These are phyloP conservation scores for Budorcas taxicolor DNA, from an alignment of 2,113 vertebrate genomes.

Conservation along the genomic window DNA sequence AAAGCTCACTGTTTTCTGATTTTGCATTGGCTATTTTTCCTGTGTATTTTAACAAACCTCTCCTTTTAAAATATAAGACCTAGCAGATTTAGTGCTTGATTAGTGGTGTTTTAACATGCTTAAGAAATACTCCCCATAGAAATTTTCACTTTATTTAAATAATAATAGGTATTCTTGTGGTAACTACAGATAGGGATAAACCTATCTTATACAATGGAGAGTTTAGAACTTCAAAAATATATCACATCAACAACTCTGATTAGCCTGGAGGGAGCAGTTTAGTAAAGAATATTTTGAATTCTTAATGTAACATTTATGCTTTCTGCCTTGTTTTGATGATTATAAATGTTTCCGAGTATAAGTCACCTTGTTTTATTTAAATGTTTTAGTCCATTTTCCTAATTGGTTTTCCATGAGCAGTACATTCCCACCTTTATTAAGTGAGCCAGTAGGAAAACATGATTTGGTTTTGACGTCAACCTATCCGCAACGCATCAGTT, in stretches of 20 bases:
- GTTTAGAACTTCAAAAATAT: background rate
- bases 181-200: background rate
- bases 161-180: background rate
- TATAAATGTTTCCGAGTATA: background rate
- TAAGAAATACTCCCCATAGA: background rate
- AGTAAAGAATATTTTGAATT: constrained; percentile 33
- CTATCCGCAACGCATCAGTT: background rate
- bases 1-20: background rate
- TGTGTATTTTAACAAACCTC: background rate
- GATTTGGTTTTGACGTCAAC: background rate
- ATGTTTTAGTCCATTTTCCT: background rate
- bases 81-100: background rate
- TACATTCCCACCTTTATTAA: background rate
- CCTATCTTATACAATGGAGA: background rate
- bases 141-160: background rate
- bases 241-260: background rate
- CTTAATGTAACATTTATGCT: constrained; percentile 5
- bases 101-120: background rate
- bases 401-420: background rate
- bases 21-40: background rate
- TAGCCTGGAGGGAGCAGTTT: background rate
- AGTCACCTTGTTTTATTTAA: constrained; percentile 27
- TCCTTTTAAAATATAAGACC: background rate
- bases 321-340: constrained; percentile 16
- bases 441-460: background rate